Base-by-base conservation (phyloP, 53 echinoderm and acorn worm species). In the Crossaster papposus region DNA sequence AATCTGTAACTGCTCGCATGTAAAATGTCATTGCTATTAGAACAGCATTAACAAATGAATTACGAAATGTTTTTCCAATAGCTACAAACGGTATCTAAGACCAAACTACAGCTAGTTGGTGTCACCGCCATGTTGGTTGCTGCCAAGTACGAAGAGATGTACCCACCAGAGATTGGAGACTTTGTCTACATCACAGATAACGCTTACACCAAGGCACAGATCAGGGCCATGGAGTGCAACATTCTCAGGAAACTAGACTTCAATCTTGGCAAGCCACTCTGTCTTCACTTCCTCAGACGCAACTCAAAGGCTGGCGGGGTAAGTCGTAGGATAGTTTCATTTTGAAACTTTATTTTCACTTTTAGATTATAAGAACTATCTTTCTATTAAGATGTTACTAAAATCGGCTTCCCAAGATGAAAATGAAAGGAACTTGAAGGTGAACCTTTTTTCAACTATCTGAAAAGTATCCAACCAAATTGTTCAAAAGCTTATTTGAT, bases 71-170 rank as follows among this genome's bases (percentile, higher is more conserved):
- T 44, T 44, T 44, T 44, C 22, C 58, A 4, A 58, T 91, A 96
- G 96, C 73, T 90, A 0, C 93, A 97, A 75, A 24, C 94, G 0
- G 97, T 97, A 4, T 94, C 97, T 20, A 95, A 94, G 73, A 91
- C 90, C 76, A 97, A 95, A 76, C 86, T 97, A n/a, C 97, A 97
- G 72, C 78, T 97, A 38, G 95, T 97, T 10, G 97, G 97, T 83
- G 97, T 97, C 15, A 97, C 97, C 2, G 83, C 95, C 12, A 97
- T 97, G 97, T 92, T 97, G 71, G 89, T 97, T 81, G 97, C 97
- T 77, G 89, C 94, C 83, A 97, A 97, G 55, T 97, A 95, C 38
- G 97, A 97, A 76, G 97, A 97, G 89, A 97, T 97, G 97, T 97
- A 97, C 91, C 95, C 97, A 14, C 97, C 95, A 74, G 95, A 95